phyloP scores from a whole-genome alignment of 2,888 invertebrate genomes.

The Caenorhabditis sp. region DNA sequence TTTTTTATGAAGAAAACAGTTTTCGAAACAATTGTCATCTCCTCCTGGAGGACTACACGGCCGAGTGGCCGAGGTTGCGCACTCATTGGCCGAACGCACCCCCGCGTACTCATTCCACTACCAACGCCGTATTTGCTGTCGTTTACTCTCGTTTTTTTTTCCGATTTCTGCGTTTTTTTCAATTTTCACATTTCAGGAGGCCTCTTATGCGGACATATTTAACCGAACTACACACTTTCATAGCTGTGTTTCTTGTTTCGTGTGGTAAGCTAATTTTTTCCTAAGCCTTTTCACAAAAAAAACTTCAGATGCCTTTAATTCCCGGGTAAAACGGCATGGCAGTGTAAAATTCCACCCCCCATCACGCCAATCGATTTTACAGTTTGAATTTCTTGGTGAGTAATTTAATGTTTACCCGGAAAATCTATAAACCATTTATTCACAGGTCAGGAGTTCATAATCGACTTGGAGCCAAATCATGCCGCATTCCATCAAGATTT shows the following conservation, averaged over 20 bases:
- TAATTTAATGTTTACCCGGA: background rate
- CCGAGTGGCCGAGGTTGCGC: slow-evolving; percentile 19
- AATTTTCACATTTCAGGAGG: background rate
- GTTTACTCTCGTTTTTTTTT: slow-evolving; percentile 4
- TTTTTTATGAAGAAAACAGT: background rate
- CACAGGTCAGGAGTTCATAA: slow-evolving; percentile 39
- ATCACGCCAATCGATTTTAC: slow-evolving; percentile 10
- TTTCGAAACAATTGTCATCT: background rate
- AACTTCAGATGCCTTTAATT: slow-evolving; percentile 55
- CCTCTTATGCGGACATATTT: slow-evolving; percentile 33
- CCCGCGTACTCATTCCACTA: background rate
- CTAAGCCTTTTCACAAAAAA: too few relatives aligned
- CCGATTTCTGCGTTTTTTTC: background rate
- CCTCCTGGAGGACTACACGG: slow-evolving; percentile 33
- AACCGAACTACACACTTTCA: slow-evolving; percentile 35
- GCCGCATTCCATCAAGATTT: slow-evolving; percentile 44
- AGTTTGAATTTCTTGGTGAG: slow-evolving; percentile 49
- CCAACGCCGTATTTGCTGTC: background rate
- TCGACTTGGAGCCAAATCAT: slow-evolving; percentile 55
- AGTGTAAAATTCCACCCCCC: slow-evolving; percentile 29
- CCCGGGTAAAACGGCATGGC: slow-evolving; percentile 55
- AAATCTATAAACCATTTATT: background rate
- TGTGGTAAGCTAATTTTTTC: slow-evolving; percentile 10
- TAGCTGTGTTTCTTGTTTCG: slow-evolving; percentile 14
- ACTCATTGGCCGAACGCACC: background rate